phyloP scores from a whole-genome alignment of 1,140 invertebrate species.

The Leptinotarsa texana region DNA sequence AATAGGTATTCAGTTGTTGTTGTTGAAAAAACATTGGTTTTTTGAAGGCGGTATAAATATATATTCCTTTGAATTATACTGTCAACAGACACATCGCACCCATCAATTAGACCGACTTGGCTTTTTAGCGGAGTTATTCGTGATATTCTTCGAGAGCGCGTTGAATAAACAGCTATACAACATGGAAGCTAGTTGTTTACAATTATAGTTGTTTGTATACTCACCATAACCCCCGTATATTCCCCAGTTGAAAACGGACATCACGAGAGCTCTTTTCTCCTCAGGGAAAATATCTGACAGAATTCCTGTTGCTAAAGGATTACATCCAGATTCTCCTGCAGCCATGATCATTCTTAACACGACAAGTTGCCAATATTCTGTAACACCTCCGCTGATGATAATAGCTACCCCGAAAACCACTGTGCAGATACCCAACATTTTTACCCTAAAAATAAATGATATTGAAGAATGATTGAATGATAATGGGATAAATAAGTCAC shows the following conservation, averaged over 20 bases:
- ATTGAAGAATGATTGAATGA: too few relatives aligned
- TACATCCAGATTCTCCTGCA: conserved; percentile 86
- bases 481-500: too few relatives aligned
- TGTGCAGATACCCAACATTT: conserved; percentile 75
- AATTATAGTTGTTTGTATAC: background rate
- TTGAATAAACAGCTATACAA: too few relatives aligned
- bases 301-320: conserved; percentile 84
- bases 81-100: too few relatives aligned
- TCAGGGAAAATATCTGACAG: conserved; percentile 85
- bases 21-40: too few relatives aligned
- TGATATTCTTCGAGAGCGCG: too few relatives aligned
- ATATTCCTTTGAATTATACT: too few relatives aligned
- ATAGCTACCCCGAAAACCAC: conserved; percentile 81
- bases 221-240: conserved; percentile 90
- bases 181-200: too few relatives aligned
- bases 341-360: conserved; percentile 84
- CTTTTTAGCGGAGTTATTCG: too few relatives aligned
- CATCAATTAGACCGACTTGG: too few relatives aligned
- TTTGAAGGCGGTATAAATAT: too few relatives aligned
- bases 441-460: conserved; percentile 56
- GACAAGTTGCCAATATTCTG: conserved; percentile 89
- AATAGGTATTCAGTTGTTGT: too few relatives aligned
- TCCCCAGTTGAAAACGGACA: conserved; percentile 95
- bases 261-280: conserved; percentile 80
- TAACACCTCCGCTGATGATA: conserved; percentile 78